A percentile compares a stretch with the other conserved stretches of the same genome.
Evolutionary conservation across 2,888 invertebrate species (phyloP).

Genomic region (Leptinotarsa peninsularis): DNA sequence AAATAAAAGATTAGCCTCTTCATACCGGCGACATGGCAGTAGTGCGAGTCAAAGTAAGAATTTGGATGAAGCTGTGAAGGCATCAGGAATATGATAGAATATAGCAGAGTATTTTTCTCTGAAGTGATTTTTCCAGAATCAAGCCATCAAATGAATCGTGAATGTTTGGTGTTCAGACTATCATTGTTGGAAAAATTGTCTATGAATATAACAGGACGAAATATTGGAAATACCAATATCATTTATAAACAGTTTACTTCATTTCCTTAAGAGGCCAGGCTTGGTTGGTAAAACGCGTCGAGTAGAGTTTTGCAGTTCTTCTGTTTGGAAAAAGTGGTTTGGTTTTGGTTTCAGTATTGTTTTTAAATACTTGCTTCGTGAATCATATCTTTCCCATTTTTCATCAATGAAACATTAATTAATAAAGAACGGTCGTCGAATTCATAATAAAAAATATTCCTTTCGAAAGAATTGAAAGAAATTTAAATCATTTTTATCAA

Average conservation of each 20-base stretch:
- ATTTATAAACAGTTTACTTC: too few species aligned
- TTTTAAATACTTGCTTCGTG: too few species aligned
- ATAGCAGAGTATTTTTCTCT: neutral
- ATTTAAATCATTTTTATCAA: neutral
- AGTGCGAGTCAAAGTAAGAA: slow-evolving; percentile 3
- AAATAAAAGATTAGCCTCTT: slow-evolving; percentile 35
- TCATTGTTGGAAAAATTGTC: too few species aligned
- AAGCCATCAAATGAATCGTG: neutral
- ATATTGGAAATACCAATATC: too few species aligned
- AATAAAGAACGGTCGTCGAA: neutral
- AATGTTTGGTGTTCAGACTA: too few species aligned
- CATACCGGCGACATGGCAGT: slow-evolving; percentile 13
- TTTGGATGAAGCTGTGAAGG: slow-evolving; percentile 16
- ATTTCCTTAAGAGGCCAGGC: too few species aligned
- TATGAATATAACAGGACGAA: too few species aligned
- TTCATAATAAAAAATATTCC: neutral
- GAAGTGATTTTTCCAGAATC: neutral
- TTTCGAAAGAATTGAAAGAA: neutral
- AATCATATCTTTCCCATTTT: too few species aligned
- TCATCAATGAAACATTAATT: neutral
- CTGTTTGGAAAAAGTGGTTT: too few species aligned
- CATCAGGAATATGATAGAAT: neutral
- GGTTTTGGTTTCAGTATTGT: too few species aligned
- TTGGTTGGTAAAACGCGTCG: too few species aligned
- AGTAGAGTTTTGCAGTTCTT: too few species aligned